Evolutionary conservation across 2,888 invertebrate species (phyloP).

Genomic region (Ethmia dodecea): DNA sequence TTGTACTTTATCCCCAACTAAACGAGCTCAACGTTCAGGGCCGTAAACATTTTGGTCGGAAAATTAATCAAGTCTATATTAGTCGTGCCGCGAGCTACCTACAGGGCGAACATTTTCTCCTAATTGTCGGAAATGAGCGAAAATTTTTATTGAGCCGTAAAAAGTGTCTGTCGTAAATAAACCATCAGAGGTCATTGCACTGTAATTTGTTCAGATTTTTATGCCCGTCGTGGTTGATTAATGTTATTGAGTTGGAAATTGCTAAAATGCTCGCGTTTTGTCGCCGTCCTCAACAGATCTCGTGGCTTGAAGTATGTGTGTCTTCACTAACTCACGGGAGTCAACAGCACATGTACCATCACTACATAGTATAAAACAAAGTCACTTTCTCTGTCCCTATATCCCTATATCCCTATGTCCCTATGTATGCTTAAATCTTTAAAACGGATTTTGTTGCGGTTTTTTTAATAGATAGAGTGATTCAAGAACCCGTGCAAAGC

Average conservation of each 20-base stretch:
- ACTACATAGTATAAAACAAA: no score
- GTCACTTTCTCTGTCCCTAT: no score
- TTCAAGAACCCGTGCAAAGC: no score
- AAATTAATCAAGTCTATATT: conserved; percentile 37
- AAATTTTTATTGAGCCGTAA: conserved; percentile 62
- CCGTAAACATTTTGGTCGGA: conserved; percentile 34
- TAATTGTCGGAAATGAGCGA: conserved; percentile 60
- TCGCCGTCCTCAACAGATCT: no score
- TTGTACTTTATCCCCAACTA: not conserved
- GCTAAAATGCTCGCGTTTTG: no score
- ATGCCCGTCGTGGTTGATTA: conserved; percentile 14
- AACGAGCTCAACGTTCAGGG: conserved; percentile 4
- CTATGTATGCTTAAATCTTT: no score
- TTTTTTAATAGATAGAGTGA: no score
- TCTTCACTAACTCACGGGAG: no score
- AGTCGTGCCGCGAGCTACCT: conserved; percentile 14
- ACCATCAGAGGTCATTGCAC: conserved; percentile 54
- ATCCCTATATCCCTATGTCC: no score
- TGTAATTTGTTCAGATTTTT: conserved; percentile 46
- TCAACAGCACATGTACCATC: no score
- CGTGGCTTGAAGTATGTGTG: no score
- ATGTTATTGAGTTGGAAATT: conserved; percentile 2
- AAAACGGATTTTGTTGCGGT: no score
- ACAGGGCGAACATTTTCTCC: conserved; percentile 22
- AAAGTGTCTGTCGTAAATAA: conserved; percentile 55